Base-by-base conservation (phyloP, 2,113 vertebrate species). In the Copsychus sechellarum region DNA sequence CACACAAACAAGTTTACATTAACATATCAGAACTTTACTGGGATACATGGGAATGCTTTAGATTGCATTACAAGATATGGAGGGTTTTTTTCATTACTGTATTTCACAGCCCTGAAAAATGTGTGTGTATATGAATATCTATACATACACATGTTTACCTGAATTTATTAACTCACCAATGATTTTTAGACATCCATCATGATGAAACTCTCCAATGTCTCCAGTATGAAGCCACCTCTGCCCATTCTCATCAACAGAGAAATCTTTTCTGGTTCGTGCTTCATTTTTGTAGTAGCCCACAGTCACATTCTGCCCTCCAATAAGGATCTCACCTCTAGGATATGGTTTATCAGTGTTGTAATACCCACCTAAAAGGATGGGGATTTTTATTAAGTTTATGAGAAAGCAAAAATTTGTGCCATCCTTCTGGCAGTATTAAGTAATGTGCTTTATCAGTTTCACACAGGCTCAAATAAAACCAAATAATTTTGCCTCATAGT, bases 151-250 rank as follows among this genome's bases (percentile, higher is more conserved):
- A 15, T 0, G 2, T 74, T 45, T 8, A 54, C 9, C 42, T 56
- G 33, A 53, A 48, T 47, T 70, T 78, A 65, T 48, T 58, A 81
- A 94, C 98, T 98, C 95, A 99, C 99, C 99, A 50, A 99, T 99
- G 51, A 99, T 99, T 97, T 99, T 99, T 60, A 99, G 98, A 96
- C 99, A 99, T 7, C 99, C 99, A 51, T 99, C 99, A 40, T 98
- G 86, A 29, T 99, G 99, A 94, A 99, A 98, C 94, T 99, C 99
- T 17, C 99, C 99, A 36, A 99, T 98, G 92, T 99, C 99, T 74
- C 99, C 99, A 4, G 99, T 99, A 67, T 98, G 99, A 82, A 99
- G 99, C 99, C 99, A 99, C 33, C 98, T 97, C 97, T 99, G 99
- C n/a, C 98, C 98, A 14, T 98, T 98, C 76, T 98, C 97, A 87